Evolutionary conservation across 1,140 invertebrate species (phyloP), one percentile per base, ranked within the genome.

Genomic region (Drosophila simulans): DNA sequence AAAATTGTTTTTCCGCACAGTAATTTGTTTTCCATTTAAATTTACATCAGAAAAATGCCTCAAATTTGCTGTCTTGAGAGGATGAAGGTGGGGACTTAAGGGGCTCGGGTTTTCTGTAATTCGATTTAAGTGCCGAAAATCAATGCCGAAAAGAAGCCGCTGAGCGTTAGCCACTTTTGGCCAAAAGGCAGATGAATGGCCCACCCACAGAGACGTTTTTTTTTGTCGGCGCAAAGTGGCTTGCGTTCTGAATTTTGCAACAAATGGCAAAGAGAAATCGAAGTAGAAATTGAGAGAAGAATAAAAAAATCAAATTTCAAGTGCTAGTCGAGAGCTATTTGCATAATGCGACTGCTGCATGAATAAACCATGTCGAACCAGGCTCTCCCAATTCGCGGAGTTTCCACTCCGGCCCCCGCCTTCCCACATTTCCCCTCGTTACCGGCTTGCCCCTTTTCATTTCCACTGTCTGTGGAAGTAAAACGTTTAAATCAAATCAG

Each of bases 281-380:
- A 88, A 86, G 79, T 83, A 77, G 74, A 64, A 77, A 70, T 82
- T 82, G 80, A 46, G 7, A 8, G 31, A 31, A 10, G 62, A 71
- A 69, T 79, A 83, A 69, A 77, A 77, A 86, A 86, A 80, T 80
- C 79, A 79, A 86, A 88, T 88, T 83, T 88, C 74, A 88, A 86
- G 82, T 86, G 83, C 68, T 65, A 43, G 42, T 70, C 64, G 39
- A 68, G 70, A 64, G 84, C 71, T 77, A 86, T 86, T 86, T 86
- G 84, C 83, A 86, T 86, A 86, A 86, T 86, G 83, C 83, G 83
- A 74, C 83, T 86, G 83, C 83, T 86, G 83, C 79, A 86, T 86
- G 83, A 86, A 86, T 86, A 86, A 86, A 86, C 83, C 83, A 86
- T 89, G 70, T 88, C 75, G 85, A 69, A 58, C 34, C 80, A 59